phyloP scores from a whole-genome alignment of 2,113 vertebrate genomes.

The Tupaia tana region DNA sequence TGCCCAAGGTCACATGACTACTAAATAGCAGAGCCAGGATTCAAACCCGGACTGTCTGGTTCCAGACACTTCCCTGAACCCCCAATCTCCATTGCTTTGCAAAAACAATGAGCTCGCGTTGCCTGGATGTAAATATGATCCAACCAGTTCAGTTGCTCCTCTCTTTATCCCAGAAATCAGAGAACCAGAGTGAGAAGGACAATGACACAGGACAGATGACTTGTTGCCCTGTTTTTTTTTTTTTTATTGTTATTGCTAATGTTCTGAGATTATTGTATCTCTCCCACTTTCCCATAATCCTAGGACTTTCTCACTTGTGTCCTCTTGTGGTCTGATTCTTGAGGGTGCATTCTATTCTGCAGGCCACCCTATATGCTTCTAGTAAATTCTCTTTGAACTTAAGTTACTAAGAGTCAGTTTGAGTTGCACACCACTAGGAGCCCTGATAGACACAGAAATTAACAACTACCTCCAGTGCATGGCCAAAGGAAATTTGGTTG shows the following conservation, averaged over 20 bases:
- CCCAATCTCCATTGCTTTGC: background rate
- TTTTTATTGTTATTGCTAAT: background rate
- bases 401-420: background rate
- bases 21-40: background rate
- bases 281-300: background rate
- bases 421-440: background rate
- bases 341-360: background rate
- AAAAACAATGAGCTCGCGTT: background rate
- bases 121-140: background rate
- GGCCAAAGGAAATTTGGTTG: background rate
- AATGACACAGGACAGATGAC: background rate
- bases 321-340: background rate
- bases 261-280: background rate
- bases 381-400: background rate
- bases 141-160: background rate
- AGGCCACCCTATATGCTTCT: background rate
- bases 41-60: background rate
- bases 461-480: background rate
- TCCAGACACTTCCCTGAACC: background rate
- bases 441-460: constrained; percentile 19
- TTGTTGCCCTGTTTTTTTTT: background rate
- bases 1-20: background rate
- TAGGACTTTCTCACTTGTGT: background rate
- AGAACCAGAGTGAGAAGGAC: background rate
- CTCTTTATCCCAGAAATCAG: constrained; percentile 20